These are phyloP conservation scores for Glyptemys insculpta DNA, from an alignment of 2,797 vertebrate genomes.

Conservation along the genomic window DNA sequence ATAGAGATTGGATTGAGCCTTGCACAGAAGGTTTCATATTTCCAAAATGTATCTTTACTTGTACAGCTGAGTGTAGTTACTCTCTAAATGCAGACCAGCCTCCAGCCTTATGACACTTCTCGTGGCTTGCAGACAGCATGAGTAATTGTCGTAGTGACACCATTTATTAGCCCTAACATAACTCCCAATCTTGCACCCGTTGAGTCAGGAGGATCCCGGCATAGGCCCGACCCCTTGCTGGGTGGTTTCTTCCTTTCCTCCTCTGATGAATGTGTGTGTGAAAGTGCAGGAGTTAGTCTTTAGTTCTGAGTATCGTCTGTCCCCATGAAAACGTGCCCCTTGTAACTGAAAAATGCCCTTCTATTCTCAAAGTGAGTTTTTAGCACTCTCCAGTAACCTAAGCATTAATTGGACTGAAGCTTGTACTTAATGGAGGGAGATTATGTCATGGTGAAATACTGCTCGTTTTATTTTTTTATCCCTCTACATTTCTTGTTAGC, in stretches of 20 bases:
- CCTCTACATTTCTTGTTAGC: rapidly evolving
- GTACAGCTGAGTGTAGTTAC: neutral
- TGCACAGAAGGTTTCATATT: neutral
- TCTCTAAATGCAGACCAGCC: rapidly evolving
- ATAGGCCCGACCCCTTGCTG: too few relatives aligned
- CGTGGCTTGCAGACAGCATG: neutral
- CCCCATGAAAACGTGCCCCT: neutral
- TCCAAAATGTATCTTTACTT: neutral
- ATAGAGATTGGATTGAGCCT: neutral
- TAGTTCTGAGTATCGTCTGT: neutral
- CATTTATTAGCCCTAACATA: rapidly evolving
- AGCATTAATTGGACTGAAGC: neutral
- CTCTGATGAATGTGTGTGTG: neutral
- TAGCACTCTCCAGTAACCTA: neutral
- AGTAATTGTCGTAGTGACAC: rapidly evolving
- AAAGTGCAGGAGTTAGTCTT: neutral
- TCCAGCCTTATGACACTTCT: rapidly evolving
- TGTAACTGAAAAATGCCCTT: neutral
- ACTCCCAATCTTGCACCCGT: neutral
- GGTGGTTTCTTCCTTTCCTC: neutral
- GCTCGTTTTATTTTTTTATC: rapidly evolving
- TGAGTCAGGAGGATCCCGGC: neutral
- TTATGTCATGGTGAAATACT: neutral
- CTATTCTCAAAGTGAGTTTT: neutral
- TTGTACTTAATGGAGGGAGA: neutral